Base-by-base conservation (phyloP, 2,113 vertebrate species). In the Pitta sordida region DNA sequence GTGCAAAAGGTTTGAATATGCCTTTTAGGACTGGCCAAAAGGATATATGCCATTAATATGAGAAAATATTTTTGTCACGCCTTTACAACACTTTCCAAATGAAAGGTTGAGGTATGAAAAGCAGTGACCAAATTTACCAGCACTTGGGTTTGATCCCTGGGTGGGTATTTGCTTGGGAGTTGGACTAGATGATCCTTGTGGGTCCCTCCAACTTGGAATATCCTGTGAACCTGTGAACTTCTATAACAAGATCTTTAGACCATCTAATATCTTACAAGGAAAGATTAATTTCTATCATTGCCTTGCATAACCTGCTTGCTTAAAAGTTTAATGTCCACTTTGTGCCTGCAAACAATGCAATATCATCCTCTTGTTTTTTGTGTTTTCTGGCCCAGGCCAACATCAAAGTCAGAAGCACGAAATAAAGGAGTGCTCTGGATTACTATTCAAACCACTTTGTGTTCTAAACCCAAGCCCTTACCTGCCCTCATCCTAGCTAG, bases 401-500 rank as follows among this genome's bases (percentile, higher is more conserved):
- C 49, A 21, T 11, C 4, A 24, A 89, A 93, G 41, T 56, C 71
- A 93, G 68, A 77, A 65, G 75, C 46, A 87, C 2, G 0, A 88
- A 63, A 69, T 37, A 70, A 16, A 63, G 37, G 41, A 82, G 48
- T 83, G 70, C 27, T 75, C 94, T 87, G 55, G 60, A 60, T 95
- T 94, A 81, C 51, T 84, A 14, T 88, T 93, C 73, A 93, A 84
- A 89, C 17, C 95, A 86, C 69, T 91, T 70, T 68, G 83, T 93
- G 81, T 94, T 93, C 77, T 68, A 92, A 71, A 65, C 27, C 48
- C 3, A 7, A 71, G 56, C 5, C 44, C 65, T 44, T 71, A 81
- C 68, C 73, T 96, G 51, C 70, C 89, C 91, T 96, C 46, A 6
- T 95, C 90, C 88, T 88, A 93, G 97, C 92, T 95, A 96, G 93